These are phyloP conservation scores for Zaprionus gabonicus DNA, from an alignment of 1,140 invertebrate species.

Conservation along the genomic window DNA sequence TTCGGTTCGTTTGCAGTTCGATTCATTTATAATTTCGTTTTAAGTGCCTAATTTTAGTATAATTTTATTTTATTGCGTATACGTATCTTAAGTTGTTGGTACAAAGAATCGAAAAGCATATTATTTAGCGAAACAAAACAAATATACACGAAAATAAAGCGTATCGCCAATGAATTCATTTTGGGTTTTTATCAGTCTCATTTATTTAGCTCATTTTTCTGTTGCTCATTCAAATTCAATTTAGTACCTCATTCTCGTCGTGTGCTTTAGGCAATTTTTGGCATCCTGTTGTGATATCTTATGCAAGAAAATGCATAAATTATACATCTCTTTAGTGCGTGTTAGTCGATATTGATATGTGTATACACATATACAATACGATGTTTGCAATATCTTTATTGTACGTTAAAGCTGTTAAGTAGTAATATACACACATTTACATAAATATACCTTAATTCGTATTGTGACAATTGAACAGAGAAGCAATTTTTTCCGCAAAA, in stretches of 20 bases:
- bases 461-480: conserved; percentile 75
- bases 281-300: conserved; percentile 77
- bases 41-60: conserved; percentile 66
- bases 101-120: conserved; percentile 75
- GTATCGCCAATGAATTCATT: conserved; percentile 69
- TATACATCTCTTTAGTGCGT: conserved; percentile 56
- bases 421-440: conserved; percentile 41
- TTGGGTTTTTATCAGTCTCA: conserved; percentile 41
- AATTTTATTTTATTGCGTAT: conserved; percentile 65
- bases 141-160: conserved; percentile 67
- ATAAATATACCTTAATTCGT: conserved; percentile 56
- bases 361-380: conserved; percentile 14
- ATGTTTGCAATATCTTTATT: conserved; percentile 67
- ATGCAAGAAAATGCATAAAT: conserved; percentile 50
- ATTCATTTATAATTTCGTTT: conserved; percentile 65
- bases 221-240: conserved; percentile 21
- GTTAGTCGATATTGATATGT: conserved; percentile 55
- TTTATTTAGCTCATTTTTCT: conserved; percentile 24
- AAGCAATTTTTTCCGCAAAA: conserved; percentile 68
- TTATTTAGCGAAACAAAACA: conserved; percentile 58
- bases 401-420: conserved; percentile 73
- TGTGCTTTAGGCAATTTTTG: conserved; percentile 76
- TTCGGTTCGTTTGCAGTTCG: conserved; percentile 53
- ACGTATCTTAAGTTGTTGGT: conserved; percentile 77
- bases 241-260: conserved; percentile 56